phyloP scores from a whole-genome alignment of 2,113 vertebrate genomes.

The Erythrocercus mccallii region DNA sequence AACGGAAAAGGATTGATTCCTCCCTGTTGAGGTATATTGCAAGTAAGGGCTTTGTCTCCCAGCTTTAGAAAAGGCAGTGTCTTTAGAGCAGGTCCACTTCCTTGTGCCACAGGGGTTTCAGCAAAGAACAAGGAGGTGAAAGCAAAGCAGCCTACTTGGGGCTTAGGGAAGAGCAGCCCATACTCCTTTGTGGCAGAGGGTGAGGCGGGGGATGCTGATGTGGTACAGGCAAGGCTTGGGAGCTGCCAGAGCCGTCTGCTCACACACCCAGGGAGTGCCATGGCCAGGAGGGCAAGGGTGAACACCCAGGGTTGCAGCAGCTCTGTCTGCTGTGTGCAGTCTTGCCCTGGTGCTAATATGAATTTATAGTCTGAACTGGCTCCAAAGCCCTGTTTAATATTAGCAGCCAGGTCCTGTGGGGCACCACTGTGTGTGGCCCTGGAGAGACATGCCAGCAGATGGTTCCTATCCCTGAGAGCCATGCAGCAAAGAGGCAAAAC shows the following conservation, averaged over 20 bases:
- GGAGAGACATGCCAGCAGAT: neutral
- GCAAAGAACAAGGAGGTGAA: neutral
- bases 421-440: neutral
- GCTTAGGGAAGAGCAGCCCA: neutral
- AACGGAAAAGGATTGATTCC: neutral
- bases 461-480: neutral
- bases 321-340: neutral
- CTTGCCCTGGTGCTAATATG: neutral
- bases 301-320: rapidly evolving
- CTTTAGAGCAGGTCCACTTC: neutral
- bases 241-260: neutral
- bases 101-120: neutral
- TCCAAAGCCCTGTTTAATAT: neutral
- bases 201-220: neutral
- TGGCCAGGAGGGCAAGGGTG: neutral
- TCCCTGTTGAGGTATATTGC: neutral
- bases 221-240: neutral
- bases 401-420: neutral
- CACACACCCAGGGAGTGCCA: neutral
- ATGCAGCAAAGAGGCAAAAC: neutral
- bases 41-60: neutral
- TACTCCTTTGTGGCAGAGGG: neutral
- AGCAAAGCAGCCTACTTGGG: neutral
- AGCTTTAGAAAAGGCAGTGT: neutral
- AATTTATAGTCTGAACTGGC: neutral